Base-by-base conservation (phyloP, 2,888 invertebrate genomes). In the Polymixis lichenea region DNA sequence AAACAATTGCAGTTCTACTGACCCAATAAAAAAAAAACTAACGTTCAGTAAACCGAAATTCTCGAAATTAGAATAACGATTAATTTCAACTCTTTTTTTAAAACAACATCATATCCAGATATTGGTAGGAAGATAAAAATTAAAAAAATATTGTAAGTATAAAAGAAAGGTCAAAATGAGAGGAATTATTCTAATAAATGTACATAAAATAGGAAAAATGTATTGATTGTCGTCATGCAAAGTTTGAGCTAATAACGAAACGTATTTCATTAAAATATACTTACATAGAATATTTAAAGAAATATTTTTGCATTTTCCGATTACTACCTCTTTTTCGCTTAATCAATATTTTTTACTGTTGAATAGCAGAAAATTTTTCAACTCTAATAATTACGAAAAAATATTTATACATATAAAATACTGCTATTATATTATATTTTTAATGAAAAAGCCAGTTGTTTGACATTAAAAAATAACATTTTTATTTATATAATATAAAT, bases 91-190 rank as follows among this genome's bases (percentile, higher is more conserved):
- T 83, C 60, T 86, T 86, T 32, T 86, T 70, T 82, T 75, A 82
- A 83, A 89, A 90, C 90, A 88, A 91, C 93, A 86, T 95, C 95
- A 96, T 96, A 96, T 96, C 96, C 93, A 89, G 90, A 84, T 91
- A 89, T 91, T 86, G 90, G 90, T 95, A 95, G 93, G 90, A 72
- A 86, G 89, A 90, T 91, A 89, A 89, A 90, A 90, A 90, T 89
- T 88, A 89, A 89, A 91, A 56, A 75, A 91, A 86, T 79, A 88
- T 86, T 92, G 92, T 95, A 96, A 95, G 92, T 94, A 93, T 93
- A 92, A 93, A 92, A 88, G 93, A 95, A 95, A 96, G 96, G 96
- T 96, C 96, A 96, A 95, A 93, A 95, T 93, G 96, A 96, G 96
- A 96, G 96, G 95, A 96, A 96, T 93, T 96, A 95, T 95, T 93